Evolutionary conservation across 2,113 vertebrate genomes (phyloP).

Genomic region (Limanda limanda): DNA sequence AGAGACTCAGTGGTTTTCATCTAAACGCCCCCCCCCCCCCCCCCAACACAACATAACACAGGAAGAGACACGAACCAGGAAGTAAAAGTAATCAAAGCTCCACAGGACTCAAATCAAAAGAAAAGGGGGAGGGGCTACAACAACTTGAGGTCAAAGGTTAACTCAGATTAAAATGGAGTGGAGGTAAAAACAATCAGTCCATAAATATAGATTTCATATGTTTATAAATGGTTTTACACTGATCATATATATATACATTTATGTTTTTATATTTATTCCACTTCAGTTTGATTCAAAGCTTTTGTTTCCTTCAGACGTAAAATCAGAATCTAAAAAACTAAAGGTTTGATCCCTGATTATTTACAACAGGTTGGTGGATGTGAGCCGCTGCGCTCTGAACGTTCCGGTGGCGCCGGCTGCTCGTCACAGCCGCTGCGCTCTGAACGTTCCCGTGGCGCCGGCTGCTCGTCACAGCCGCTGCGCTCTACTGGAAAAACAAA

Average conservation of each 20-base stretch:
- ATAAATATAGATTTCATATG: conserved; percentile 63
- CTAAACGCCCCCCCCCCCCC: conserved; percentile 6
- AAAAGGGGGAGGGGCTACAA: not conserved
- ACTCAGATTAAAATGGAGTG: conserved; percentile 54
- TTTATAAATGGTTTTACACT: conserved; percentile 53
- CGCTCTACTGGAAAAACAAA: too few relatives aligned
- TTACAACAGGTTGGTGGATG: conserved; percentile 84
- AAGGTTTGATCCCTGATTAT: conserved; percentile 87
- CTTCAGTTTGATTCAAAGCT: conserved; percentile 74
- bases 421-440: too few relatives aligned
- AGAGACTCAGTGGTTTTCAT: conserved; percentile 67
- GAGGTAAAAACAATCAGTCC: conserved; percentile 75
- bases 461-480: too few relatives aligned
- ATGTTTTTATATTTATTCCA: conserved; percentile 36
- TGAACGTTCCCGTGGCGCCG: too few relatives aligned
- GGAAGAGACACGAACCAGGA: not conserved
- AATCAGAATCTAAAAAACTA: conserved; percentile 48
- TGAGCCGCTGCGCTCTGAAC: not conserved
- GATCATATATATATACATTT: conserved; percentile 44
- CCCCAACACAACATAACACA: not conserved
- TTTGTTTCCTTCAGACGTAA: conserved; percentile 88
- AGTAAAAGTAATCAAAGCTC: not conserved
- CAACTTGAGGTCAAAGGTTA: too few relatives aligned
- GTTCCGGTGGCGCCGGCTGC: too few relatives aligned
- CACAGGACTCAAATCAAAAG: not conserved